Base-by-base conservation (phyloP, 1,140 invertebrate species). In the Drosophila tani region DNA sequence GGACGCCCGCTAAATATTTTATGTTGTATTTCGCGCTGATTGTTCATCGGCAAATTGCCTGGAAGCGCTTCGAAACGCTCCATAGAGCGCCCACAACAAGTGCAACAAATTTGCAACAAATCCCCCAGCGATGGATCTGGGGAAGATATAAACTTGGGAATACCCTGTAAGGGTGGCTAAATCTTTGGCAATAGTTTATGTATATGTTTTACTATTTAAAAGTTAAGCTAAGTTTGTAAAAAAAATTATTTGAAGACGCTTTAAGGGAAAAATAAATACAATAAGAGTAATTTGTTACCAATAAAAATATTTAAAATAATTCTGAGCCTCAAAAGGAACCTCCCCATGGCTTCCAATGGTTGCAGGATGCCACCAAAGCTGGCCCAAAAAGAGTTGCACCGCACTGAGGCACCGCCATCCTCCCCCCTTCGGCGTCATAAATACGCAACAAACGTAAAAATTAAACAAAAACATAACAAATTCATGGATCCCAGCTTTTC, bases 41-140 rank as follows among this genome's bases (percentile, higher is more conserved):
- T 90, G 85, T 90, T 90, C 81, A 90, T 90, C 82, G 86, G 62
- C 85, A 90, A 90, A 90, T 90, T 90, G 85, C 85, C 85, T 90
- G 85, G 85, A 90, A 90, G 85, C 85, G 83, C 75, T 90, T 85
- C 66, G 77, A 91, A 56, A 82, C 85, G 85, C 86, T 82, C 70
- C 81, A 90, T 82, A 70, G 85, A 90, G 66, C 84, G 59, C 50
- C 75, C 75, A 76, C 70, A 84, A 81, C 66, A 78, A 74, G 53
- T 49, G 50, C 67, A 74, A 73, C 55, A 73, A 29, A 29, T 74
- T 73, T 71, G 58, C 21, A 35, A 60, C 29, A 65, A 51, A 59
- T 32, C 55, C 29, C 5, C 5, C 21, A 40, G 8, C 5, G 14
- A 21, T 11, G 2, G 0, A n/a, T 3, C 0, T 12, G 1, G 3